Evolutionary conservation across 2,113 vertebrate species (phyloP).

Genomic region (Ciconia maguari): DNA sequence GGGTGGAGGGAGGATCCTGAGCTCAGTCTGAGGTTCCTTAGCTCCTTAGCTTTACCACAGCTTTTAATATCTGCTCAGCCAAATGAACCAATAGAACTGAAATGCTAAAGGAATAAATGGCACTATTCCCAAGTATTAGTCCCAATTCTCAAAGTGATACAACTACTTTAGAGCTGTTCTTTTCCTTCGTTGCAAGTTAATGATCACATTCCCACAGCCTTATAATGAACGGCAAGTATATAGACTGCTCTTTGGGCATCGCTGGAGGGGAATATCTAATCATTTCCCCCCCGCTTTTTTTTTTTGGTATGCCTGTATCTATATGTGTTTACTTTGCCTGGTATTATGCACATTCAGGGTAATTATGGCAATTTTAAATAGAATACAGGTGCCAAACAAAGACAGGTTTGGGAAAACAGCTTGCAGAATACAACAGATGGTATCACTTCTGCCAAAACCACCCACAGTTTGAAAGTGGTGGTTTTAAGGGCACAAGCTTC

Average conservation of each 20-base stretch:
- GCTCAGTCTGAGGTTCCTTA: not conserved
- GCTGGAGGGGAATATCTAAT: not conserved
- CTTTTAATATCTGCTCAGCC: not conserved
- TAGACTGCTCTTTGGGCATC: not conserved
- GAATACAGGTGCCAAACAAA: constrained; percentile 47
- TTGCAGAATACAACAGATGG: constrained; percentile 26
- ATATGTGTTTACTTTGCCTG: not conserved
- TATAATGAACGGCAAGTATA: not conserved
- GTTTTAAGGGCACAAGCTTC: constrained; percentile 9
- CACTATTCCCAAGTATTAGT: not conserved
- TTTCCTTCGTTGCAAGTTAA: not conserved
- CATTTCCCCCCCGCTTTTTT: not conserved
- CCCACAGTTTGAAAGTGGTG: constrained; percentile 25
- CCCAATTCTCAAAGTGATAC: not conserved
- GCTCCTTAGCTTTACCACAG: not conserved
- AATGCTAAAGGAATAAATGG: not conserved
- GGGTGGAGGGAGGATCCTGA: not conserved
- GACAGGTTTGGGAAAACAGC: constrained; percentile 8
- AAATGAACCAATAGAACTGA: not conserved
- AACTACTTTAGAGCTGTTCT: not conserved
- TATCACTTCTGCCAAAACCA: constrained; percentile 29
- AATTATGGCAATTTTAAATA: constrained; percentile 25
- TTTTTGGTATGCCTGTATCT: not conserved
- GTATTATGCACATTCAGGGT: not conserved
- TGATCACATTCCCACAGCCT: not conserved